Percentiles rank a stretch among this genome's conserved stretches.
Conservation (phyloP, 2,888 invertebrate species). For the Drosophila multiciliata region DNA sequence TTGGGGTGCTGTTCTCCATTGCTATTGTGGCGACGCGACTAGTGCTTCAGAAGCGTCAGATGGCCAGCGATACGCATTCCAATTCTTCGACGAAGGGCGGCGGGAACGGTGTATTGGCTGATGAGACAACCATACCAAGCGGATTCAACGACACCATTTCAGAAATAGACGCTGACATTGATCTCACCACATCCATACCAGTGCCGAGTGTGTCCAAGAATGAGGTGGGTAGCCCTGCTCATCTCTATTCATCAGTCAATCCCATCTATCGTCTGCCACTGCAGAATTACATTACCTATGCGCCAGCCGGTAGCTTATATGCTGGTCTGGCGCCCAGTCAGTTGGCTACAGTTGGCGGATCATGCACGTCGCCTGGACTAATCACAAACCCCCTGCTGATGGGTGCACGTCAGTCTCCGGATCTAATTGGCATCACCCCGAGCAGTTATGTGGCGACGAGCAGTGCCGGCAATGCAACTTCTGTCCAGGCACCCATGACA, state of each 20-base stretch:
- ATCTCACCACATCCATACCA: slow-evolving; percentile 87
- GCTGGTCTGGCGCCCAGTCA: slow-evolving; percentile 80
- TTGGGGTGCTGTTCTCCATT: slow-evolving; percentile 90
- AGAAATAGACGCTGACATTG: slow-evolving; percentile 91
- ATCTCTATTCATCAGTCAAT: slow-evolving; percentile 14
- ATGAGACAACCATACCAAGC: slow-evolving; percentile 91
- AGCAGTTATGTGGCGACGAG: slow-evolving; percentile 73
- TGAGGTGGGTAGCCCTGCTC: slow-evolving; percentile 78
- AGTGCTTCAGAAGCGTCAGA: slow-evolving; percentile 88
- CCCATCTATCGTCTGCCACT: slow-evolving; percentile 20
- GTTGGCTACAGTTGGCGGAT: slow-evolving; percentile 52
- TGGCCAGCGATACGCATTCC: slow-evolving; percentile 85
- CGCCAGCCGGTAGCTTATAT: slow-evolving; percentile 82
- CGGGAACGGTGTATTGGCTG: slow-evolving; percentile 45
- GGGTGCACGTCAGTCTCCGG: slow-evolving; percentile 82
- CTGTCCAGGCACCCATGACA: slow-evolving; percentile 48
- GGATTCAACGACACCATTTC: slow-evolving; percentile 94
- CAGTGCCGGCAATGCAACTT: slow-evolving; percentile 31
- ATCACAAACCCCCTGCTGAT: slow-evolving; percentile 69
- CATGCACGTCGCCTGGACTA: slow-evolving; percentile 41
- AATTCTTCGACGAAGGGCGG: slow-evolving; percentile 87
- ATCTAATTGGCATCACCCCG: slow-evolving; percentile 82
- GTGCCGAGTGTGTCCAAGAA: slow-evolving; percentile 85
- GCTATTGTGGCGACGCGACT: slow-evolving; percentile 89
- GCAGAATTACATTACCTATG: slow-evolving; percentile 84